phyloP scores from a whole-genome alignment of 1,140 invertebrate genomes.

The Aphidius gifuensis region DNA sequence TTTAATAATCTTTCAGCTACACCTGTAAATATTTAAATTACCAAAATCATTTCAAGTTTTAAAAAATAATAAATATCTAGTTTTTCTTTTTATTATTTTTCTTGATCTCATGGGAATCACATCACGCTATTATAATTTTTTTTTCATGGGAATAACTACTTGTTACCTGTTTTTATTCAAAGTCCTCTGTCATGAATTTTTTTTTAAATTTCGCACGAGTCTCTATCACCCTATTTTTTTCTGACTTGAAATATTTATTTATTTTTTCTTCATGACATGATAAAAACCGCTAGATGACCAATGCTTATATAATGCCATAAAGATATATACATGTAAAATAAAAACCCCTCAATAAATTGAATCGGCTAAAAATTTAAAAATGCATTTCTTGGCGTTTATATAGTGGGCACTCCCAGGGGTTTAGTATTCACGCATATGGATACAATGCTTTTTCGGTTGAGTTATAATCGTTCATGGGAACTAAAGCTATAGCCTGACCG shows the following conservation, averaged over 20 bases:
- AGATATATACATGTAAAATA: too few relatives aligned
- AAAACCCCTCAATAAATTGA: too few relatives aligned
- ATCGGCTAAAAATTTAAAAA: too few relatives aligned
- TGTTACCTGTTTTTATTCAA: slow-evolving; percentile 25
- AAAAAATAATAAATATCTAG: not conserved
- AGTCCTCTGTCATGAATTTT: slow-evolving; percentile 25
- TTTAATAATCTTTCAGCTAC: slow-evolving; percentile 44
- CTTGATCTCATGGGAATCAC: slow-evolving; percentile 39
- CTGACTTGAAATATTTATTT: slow-evolving; percentile 3
- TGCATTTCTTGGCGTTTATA: not conserved
- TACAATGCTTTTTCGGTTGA: not conserved
- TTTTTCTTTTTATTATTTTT: slow-evolving; percentile 18
- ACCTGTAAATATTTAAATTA: slow-evolving; percentile 30
- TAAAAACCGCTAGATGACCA: not conserved
- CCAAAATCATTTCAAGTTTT: not conserved
- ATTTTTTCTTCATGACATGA: slow-evolving; percentile 7
- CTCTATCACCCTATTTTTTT: slow-evolving; percentile 17
- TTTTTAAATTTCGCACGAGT: slow-evolving; percentile 39
- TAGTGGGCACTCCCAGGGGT: not conserved
- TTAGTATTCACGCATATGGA: slow-evolving; percentile 19
- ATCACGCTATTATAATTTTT: slow-evolving; percentile 23
- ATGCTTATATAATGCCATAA: too few relatives aligned
- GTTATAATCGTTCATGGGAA: slow-evolving; percentile 42
- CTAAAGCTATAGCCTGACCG: slow-evolving; percentile 27
- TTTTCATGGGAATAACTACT: slow-evolving; percentile 44